These are phyloP conservation scores for Accipiter virgatus DNA, from an alignment of 2,113 vertebrate genomes.

Conservation along the genomic window DNA sequence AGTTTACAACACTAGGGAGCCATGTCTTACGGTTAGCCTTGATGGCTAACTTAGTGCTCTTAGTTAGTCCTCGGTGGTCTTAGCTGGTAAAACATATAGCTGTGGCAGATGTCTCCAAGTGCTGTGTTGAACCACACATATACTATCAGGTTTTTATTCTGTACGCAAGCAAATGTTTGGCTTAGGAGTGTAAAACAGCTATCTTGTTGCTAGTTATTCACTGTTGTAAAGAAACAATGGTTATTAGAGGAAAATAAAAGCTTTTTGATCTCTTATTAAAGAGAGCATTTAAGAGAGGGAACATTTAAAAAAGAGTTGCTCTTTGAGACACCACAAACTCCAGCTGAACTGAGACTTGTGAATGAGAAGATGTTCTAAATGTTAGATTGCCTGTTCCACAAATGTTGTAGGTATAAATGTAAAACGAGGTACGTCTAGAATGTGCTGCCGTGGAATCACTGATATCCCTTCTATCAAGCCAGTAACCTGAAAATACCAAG, in stretches of 20 bases:
- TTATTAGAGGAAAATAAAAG: not conserved
- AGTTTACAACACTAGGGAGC: not conserved
- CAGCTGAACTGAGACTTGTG: not conserved
- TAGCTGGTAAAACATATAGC: not conserved
- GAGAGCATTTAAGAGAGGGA: not conserved
- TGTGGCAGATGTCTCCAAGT: not conserved
- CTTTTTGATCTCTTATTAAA: not conserved
- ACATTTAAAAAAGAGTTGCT: not conserved
- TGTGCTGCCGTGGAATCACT: not conserved
- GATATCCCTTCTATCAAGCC: not conserved
- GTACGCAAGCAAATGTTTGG: not conserved
- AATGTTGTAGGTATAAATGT: not conserved
- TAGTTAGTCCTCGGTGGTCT: not conserved
- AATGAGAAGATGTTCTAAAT: not conserved
- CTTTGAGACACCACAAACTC: not conserved
- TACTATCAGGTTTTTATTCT: not conserved
- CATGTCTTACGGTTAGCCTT: not conserved
- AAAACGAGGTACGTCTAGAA: not conserved
- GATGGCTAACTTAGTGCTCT: not conserved
- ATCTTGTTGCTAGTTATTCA: not conserved
- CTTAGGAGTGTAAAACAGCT: not conserved
- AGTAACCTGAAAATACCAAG: not conserved
- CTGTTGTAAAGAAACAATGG: not conserved
- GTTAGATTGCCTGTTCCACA: not conserved
- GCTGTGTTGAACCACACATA: not conserved